These are phyloP conservation scores for Cyprinus carpio DNA, from an alignment of 2,113 vertebrate species.

Conservation along the genomic window DNA sequence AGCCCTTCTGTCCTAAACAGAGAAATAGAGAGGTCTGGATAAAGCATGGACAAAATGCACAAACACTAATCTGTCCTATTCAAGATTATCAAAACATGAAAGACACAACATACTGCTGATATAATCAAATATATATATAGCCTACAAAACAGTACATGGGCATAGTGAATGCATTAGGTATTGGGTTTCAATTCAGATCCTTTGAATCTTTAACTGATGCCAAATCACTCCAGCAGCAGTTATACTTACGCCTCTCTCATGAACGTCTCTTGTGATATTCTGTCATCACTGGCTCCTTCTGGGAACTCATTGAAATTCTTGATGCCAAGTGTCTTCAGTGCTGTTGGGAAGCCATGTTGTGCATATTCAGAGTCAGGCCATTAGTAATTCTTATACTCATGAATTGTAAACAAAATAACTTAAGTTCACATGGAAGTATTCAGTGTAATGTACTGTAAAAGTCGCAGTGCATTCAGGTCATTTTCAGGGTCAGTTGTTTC, in stretches of 20 bases:
- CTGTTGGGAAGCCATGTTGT: conserved; percentile 57
- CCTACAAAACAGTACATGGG: not conserved
- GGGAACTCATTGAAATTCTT: conserved; percentile 68
- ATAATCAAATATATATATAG: not conserved
- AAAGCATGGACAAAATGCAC: not conserved
- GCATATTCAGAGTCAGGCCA: conserved; percentile 38
- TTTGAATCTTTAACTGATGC: not conserved
- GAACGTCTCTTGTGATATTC: conserved; percentile 72
- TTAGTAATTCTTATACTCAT: not conserved
- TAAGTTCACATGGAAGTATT: not conserved
- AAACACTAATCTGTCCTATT: not conserved
- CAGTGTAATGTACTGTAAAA: not conserved
- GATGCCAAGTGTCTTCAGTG: conserved; percentile 72
- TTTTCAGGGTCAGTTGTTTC: not conserved
- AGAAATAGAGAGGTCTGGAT: conserved; percentile 18
- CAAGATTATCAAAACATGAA: not conserved
- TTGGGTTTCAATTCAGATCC: not conserved
- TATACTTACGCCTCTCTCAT: conserved; percentile 73
- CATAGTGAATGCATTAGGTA: not conserved
- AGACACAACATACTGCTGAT: not conserved
- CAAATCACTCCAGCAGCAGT: not conserved
- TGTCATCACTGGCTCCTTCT: conserved; percentile 66
- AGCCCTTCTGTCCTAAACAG: conserved; percentile 67
- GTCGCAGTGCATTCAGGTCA: not conserved
- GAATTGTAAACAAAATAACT: conserved; percentile 6